A percentile compares a stretch with the other conserved stretches of the same genome.
phyloP scores from a whole-genome alignment of 2,113 vertebrate genomes.

The Urocolius indicus region DNA sequence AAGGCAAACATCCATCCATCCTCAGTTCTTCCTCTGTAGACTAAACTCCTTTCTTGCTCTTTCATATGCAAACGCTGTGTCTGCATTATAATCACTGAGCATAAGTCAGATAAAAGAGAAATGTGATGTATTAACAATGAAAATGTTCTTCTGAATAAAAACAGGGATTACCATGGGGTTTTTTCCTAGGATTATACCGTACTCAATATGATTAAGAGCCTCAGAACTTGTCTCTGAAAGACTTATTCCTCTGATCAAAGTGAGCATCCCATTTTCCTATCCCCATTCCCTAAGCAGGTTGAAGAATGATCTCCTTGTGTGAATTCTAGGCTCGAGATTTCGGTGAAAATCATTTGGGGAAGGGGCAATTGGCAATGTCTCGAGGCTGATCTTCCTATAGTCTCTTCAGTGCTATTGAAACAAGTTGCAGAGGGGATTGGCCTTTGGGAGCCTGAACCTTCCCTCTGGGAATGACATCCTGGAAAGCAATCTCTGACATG shows the following conservation, averaged over 20 bases:
- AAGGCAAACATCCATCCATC: not conserved
- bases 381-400: not conserved
- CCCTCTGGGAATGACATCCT: not conserved
- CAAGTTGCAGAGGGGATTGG: not conserved
- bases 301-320: not conserved
- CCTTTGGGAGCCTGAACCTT: not conserved
- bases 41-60: not conserved
- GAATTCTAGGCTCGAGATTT: not conserved
- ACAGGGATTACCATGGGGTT: not conserved
- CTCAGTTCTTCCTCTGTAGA: not conserved
- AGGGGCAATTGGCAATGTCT: not conserved
- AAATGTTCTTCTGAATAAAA: constrained; percentile 31
- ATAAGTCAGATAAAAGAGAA: constrained; percentile 10
- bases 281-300: not conserved
- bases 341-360: not conserved
- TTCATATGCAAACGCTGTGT: not conserved
- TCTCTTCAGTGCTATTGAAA: not conserved
- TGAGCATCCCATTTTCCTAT: not conserved
- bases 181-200: constrained; percentile 2
- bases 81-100: not conserved
- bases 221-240: constrained; percentile 8
- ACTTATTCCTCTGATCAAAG: constrained; percentile 1
- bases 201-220: not conserved
- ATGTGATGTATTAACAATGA: not conserved
- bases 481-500: not conserved